phyloP scores from a whole-genome alignment of 2,113 vertebrate species.

The Trichomycterus rosablanca region DNA sequence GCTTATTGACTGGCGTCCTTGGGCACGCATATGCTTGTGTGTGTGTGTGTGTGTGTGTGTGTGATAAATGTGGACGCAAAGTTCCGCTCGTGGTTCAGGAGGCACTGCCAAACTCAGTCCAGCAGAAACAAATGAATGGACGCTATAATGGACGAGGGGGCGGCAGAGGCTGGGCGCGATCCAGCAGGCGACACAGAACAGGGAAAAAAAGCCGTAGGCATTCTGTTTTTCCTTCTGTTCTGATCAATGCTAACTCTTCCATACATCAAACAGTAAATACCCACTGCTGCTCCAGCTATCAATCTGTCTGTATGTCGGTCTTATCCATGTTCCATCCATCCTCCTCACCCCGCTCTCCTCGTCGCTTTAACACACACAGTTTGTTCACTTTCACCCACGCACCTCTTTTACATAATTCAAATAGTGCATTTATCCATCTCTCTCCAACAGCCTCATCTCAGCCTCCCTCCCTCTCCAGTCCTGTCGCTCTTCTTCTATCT shows the following conservation, averaged over 20 bases:
- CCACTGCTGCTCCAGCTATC: constrained; percentile 23
- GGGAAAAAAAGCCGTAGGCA: background rate
- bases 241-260: constrained; percentile 32
- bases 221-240: constrained; percentile 7
- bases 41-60: constrained; percentile 19
- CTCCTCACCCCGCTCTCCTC: constrained; percentile 11
- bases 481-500: constrained; percentile 23
- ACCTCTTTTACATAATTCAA: constrained; percentile 68
- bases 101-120: constrained; percentile 13
- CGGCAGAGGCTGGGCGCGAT: constrained; percentile 18
- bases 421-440: constrained; percentile 59
- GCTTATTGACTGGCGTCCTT: constrained; percentile 51
- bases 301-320: constrained; percentile 26
- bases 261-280: constrained; percentile 41
- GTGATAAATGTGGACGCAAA: constrained; percentile 38
- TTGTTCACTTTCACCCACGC: constrained; percentile 60
- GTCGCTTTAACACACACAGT: constrained; percentile 32
- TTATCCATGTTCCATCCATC: constrained; percentile 20
- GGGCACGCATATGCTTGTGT: constrained; percentile 26
- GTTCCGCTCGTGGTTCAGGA: constrained; percentile 22
- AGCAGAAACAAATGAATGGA: constrained; percentile 39
- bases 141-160: constrained; percentile 18
- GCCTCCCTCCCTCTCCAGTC: background rate
- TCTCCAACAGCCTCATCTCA: constrained; percentile 42
- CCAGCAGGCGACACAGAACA: constrained; percentile 13